A percentile compares a stretch with the other conserved stretches of the same genome.
These are phyloP conservation scores for Papilio aristodemus DNA, from an alignment of 1,140 invertebrate species.

Conservation along the genomic window DNA sequence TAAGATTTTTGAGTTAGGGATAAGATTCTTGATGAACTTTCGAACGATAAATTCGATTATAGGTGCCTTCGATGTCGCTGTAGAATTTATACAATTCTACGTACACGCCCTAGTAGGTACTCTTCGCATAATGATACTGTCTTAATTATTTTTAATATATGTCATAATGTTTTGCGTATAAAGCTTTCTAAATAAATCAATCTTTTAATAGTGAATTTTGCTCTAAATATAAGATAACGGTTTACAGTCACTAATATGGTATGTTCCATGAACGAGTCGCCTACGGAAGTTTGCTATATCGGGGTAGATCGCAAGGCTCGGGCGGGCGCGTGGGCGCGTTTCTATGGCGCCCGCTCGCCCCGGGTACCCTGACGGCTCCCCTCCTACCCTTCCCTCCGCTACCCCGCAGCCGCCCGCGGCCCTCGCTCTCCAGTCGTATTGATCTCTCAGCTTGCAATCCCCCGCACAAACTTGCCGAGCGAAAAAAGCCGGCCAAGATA, in stretches of 20 bases:
- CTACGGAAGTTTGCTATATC: slow-evolving; percentile 62
- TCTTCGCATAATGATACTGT: too few species aligned
- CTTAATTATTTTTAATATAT: too few species aligned
- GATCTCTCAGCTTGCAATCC: slow-evolving; percentile 44
- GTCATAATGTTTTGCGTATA: too few species aligned
- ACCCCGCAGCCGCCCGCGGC: slow-evolving; percentile 20
- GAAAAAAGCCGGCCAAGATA: slow-evolving; percentile 28
- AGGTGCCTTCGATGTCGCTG: too few species aligned
- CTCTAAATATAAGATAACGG: background rate
- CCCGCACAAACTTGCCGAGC: slow-evolving; percentile 20
- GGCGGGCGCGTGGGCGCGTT: slow-evolving; percentile 68
- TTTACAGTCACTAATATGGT: background rate
- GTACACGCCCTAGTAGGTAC: too few species aligned
- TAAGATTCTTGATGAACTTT: too few species aligned
- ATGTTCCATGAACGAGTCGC: slow-evolving; percentile 36
- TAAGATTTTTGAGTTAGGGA: too few species aligned
- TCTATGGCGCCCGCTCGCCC: slow-evolving; percentile 49
- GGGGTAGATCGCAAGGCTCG: slow-evolving; percentile 49
- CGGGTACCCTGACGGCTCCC: slow-evolving; percentile 33
- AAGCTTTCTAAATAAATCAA: too few species aligned
- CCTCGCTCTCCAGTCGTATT: slow-evolving; percentile 44
- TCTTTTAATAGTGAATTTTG: too few species aligned
- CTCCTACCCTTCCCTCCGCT: background rate
- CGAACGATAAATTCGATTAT: too few species aligned
- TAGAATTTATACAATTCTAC: too few species aligned